phyloP scores from a whole-genome alignment of 2,113 vertebrate species.

The Datnioides undecimradiatus region DNA sequence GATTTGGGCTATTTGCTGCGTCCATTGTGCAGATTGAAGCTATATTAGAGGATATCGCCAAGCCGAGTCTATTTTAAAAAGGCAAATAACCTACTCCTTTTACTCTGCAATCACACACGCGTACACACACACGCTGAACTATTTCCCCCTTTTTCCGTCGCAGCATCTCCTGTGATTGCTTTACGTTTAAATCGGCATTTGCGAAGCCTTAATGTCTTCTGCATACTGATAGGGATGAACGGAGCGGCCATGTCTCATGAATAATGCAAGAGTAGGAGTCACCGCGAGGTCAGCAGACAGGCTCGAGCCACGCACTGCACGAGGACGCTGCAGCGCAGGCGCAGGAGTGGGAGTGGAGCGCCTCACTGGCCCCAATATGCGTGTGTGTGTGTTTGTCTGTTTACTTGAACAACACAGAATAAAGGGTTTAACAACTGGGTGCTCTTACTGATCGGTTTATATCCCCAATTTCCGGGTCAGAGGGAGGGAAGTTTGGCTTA shows the following conservation, averaged over 20 bases:
- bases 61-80: background rate
- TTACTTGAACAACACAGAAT: constrained; percentile 47
- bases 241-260: constrained; percentile 90
- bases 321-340: constrained; percentile 43
- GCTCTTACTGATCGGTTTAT: constrained; percentile 62
- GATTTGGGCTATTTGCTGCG: background rate
- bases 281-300: constrained; percentile 95
- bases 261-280: constrained; percentile 95
- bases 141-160: background rate
- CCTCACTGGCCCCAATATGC: background rate
- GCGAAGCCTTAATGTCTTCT: constrained; percentile 89
- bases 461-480: constrained; percentile 53
- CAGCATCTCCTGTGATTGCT: constrained; percentile 52
- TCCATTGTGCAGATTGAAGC: background rate
- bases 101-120: background rate
- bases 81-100: background rate
- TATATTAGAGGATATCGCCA: background rate
- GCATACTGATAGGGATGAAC: constrained; percentile 93
- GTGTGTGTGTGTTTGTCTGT: constrained; percentile 14
- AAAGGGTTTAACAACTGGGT: constrained; percentile 49
- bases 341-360: background rate
- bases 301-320: constrained; percentile 70
- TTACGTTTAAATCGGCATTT: constrained; percentile 92
- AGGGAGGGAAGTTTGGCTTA: constrained; percentile 39
- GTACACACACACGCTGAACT: background rate